These are phyloP conservation scores for Phasia obesa DNA, from an alignment of 2,888 invertebrate species.

Conservation along the genomic window DNA sequence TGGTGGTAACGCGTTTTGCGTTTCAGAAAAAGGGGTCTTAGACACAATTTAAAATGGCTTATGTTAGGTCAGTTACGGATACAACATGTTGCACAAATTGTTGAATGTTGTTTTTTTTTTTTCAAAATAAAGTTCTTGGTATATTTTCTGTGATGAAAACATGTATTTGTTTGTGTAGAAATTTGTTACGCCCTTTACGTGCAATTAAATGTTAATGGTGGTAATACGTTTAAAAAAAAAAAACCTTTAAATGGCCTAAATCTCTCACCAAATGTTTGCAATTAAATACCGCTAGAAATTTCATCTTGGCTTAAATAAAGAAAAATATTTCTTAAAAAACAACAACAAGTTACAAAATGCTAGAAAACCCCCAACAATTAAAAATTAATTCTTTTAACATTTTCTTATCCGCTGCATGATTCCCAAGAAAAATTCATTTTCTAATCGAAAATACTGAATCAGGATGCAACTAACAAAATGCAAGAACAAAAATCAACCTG, in stretches of 20 bases:
- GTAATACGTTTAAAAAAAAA: not conserved
- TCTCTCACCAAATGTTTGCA: not conserved
- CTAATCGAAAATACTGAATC: conserved; percentile 71
- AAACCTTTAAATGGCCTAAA: not conserved
- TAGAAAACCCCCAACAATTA: conserved; percentile 74
- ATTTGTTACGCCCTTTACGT: conserved; percentile 43
- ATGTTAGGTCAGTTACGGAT: conserved; percentile 67
- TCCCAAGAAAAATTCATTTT: conserved; percentile 75
- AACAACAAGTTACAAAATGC: not conserved
- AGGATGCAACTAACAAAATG: conserved; percentile 2
- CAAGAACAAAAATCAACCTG: conserved; percentile 1
- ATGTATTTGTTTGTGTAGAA: not conserved
- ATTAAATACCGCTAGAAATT: not conserved
- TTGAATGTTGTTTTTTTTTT: not conserved
- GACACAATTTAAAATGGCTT: conserved; percentile 68
- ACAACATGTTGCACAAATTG: conserved; percentile 9
- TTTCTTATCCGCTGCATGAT: conserved; percentile 66
- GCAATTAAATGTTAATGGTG: conserved; percentile 17
- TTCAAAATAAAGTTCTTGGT: conserved; percentile 18
- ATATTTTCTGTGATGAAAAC: not conserved
- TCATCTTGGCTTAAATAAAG: not conserved
- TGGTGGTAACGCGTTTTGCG: conserved; percentile 52
- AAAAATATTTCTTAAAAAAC: not conserved
- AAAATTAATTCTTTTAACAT: conserved; percentile 75
- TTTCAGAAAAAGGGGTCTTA: conserved; percentile 2